phyloP scores from a whole-genome alignment of 2,888 invertebrate genomes.

The Malacosoma neustria region DNA sequence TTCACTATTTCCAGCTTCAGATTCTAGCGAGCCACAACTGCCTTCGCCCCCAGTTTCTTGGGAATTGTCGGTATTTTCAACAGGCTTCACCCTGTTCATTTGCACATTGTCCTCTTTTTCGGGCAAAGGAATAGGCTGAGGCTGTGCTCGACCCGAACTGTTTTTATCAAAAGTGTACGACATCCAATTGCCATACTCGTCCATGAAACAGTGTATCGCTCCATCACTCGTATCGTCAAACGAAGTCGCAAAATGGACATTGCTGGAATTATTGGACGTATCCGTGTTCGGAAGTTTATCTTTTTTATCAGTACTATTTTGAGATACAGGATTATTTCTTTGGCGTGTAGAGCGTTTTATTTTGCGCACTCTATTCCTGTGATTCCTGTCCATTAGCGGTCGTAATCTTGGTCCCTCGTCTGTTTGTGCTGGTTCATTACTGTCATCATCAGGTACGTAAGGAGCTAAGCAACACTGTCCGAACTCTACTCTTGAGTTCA shows the following conservation, averaged over 20 bases:
- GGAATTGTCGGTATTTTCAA: slow-evolving; percentile 47
- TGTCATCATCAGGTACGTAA: slow-evolving; percentile 32
- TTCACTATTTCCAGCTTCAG: slow-evolving; percentile 56
- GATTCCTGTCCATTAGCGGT: slow-evolving; percentile 66
- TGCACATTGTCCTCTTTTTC: slow-evolving; percentile 44
- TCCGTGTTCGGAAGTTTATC: slow-evolving; percentile 38
- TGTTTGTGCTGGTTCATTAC: slow-evolving; percentile 33
- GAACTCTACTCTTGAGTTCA: slow-evolving; percentile 76
- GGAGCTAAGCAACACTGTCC: slow-evolving; percentile 53
- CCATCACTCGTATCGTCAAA: slow-evolving; percentile 90
- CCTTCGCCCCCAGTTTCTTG: slow-evolving; percentile 60
- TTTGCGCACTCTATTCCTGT: slow-evolving; percentile 67
- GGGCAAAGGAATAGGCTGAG: slow-evolving; percentile 48
- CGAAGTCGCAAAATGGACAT: slow-evolving; percentile 82
- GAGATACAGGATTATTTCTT: slow-evolving; percentile 47
- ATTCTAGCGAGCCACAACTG: slow-evolving; percentile 66
- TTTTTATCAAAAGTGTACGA: slow-evolving; percentile 88
- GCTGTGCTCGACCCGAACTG: slow-evolving; percentile 70
- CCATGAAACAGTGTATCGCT: slow-evolving; percentile 89
- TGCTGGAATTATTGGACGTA: slow-evolving; percentile 37
- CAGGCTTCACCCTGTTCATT: slow-evolving; percentile 36
- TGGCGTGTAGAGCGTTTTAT: slow-evolving; percentile 73
- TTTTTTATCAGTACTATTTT: slow-evolving; percentile 42
- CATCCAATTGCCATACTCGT: slow-evolving; percentile 90
- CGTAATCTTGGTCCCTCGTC: slow-evolving; percentile 52